Conservation (phyloP, 2,888 invertebrate species). For the Elysia crispata region DNA sequence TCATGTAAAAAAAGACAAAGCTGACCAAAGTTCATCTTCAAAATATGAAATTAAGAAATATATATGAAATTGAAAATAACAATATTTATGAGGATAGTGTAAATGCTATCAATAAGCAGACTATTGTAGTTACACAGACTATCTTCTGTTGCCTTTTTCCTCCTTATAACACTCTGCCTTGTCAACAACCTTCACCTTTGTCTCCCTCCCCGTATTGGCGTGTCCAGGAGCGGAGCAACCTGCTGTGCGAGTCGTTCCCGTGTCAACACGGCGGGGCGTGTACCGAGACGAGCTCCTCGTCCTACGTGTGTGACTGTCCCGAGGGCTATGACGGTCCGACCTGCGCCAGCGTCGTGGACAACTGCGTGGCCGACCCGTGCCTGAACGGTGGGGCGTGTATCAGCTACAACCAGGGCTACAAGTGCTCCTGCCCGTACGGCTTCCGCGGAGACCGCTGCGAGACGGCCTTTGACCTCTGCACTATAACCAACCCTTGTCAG, state of each 20-base stretch:
- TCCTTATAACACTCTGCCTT: background rate
- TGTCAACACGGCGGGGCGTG: slow-evolving; percentile 62
- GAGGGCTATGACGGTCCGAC: slow-evolving; percentile 53
- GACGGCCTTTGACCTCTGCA: slow-evolving; percentile 56
- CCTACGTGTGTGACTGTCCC: slow-evolving; percentile 55
- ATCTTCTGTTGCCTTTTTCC: background rate
- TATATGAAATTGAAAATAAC: too few species aligned
- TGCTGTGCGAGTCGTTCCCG: slow-evolving; percentile 56
- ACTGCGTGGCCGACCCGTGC: slow-evolving; percentile 57
- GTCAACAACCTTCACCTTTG: background rate
- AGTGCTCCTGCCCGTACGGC: slow-evolving; percentile 59
- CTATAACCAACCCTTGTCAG: slow-evolving; percentile 57
- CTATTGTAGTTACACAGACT: too few species aligned
- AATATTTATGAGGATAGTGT: too few species aligned
- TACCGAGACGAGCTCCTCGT: slow-evolving; percentile 52
- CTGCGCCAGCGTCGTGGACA: slow-evolving; percentile 54
- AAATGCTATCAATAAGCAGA: too few species aligned
- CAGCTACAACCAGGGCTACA: slow-evolving; percentile 51
- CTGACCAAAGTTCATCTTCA: too few species aligned
- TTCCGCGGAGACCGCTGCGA: slow-evolving; percentile 58
- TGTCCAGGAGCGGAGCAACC: slow-evolving; percentile 50
- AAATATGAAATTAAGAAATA: too few species aligned
- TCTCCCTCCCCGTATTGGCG: background rate
- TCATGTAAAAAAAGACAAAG: too few species aligned
- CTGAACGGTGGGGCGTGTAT: slow-evolving; percentile 54